phyloP scores from a whole-genome alignment of 1,140 invertebrate species.

The Hyposmocoma kahamanoa region DNA sequence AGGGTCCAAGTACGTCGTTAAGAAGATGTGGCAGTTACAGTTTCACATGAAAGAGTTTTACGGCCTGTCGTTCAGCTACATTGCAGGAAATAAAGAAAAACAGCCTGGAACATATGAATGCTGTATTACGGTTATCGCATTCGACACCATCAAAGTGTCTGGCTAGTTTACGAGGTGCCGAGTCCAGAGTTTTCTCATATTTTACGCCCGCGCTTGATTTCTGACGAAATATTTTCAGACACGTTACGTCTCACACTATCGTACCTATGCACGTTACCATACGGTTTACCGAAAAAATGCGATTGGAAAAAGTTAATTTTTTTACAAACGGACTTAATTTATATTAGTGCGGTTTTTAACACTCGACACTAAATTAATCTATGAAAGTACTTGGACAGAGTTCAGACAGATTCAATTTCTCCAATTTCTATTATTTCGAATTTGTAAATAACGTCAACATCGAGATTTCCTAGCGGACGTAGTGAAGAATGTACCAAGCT shows the following conservation, averaged over 20 bases:
- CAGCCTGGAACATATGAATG: background rate
- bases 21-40: background rate
- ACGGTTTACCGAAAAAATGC: too few relatives aligned
- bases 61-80: background rate
- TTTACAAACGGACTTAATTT: too few relatives aligned
- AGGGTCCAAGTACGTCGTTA: background rate
- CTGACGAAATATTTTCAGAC: background rate
- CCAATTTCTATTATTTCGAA: too few relatives aligned
- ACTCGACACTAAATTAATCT: too few relatives aligned
- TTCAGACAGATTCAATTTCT: too few relatives aligned
- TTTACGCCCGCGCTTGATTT: background rate
- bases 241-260: background rate
- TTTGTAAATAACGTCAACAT: too few relatives aligned
- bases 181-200: background rate
- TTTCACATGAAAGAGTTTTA: background rate
- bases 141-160: constrained; percentile 1
- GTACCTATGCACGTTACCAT: too few relatives aligned
- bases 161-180: background rate
- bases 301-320: too few relatives aligned
- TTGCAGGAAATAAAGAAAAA: background rate
- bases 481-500: too few relatives aligned
- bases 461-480: too few relatives aligned
- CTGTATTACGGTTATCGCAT: background rate
- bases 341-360: too few relatives aligned
- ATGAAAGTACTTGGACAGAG: too few relatives aligned